Evolutionary conservation across 2,113 vertebrate species (phyloP).

Genomic region (Rhagologus leucostigma): DNA sequence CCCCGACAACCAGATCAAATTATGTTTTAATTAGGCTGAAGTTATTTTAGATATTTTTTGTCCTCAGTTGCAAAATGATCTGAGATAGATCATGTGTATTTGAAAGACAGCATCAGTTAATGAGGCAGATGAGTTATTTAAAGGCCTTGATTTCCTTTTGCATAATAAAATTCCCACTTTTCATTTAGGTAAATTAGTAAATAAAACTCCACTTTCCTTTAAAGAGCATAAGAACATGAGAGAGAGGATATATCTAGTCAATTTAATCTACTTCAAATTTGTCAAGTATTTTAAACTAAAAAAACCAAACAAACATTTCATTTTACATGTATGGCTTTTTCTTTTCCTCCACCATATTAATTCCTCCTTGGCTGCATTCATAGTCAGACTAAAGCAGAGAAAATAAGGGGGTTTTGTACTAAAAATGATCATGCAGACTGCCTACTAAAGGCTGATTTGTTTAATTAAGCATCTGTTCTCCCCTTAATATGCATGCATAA

Average conservation of each 20-base stretch:
- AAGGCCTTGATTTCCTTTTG: conserved; percentile 25
- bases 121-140: background rate
- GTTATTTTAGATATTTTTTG: background rate
- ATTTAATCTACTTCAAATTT: conserved; percentile 11
- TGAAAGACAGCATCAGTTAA: background rate
- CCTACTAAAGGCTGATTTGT: conserved; percentile 72
- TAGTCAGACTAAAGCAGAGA: conserved; percentile 37
- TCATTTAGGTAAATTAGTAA: conserved; percentile 40
- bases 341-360: conserved; percentile 5
- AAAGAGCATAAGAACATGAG: background rate
- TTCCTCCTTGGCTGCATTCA: conserved; percentile 41
- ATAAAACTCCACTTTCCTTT: conserved; percentile 15
- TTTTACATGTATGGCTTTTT: background rate
- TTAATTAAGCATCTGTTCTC: conserved; percentile 75
- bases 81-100: background rate
- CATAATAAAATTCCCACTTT: conserved; percentile 21
- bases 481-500: conserved; percentile 67
- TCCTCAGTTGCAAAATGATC: background rate
- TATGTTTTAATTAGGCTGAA: background rate
- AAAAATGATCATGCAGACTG: conserved; percentile 54
- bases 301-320: background rate
- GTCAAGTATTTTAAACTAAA: conserved; percentile 26
- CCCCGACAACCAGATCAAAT: background rate
- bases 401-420: conserved; percentile 60
- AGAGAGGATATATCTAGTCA: background rate